These are phyloP conservation scores for Dermatophagoides farinae DNA, from an alignment of 1,140 invertebrate species.

Conservation along the genomic window DNA sequence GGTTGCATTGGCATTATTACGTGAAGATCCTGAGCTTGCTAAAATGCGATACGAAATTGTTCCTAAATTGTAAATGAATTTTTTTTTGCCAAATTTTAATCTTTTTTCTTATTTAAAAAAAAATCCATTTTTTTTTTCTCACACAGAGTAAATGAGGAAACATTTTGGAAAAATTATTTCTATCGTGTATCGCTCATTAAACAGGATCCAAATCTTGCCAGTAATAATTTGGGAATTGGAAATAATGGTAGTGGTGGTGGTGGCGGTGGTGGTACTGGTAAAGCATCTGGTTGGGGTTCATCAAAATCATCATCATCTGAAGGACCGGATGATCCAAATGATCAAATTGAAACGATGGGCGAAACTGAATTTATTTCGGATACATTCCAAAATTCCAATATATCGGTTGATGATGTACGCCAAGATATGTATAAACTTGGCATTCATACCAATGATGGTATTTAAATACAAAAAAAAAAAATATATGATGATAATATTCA, in stretches of 20 bases:
- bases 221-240: constrained; percentile 18
- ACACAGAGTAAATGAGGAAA: constrained; percentile 80
- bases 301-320: constrained; percentile 17
- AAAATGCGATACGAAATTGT: constrained; percentile 97
- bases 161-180: constrained; percentile 99
- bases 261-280: background rate
- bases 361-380: constrained; percentile 30
- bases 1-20: constrained; percentile 74
- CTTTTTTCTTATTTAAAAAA: background rate
- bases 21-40: constrained; percentile 80
- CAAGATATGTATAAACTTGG: constrained; percentile 30
- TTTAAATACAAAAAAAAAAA: no score
- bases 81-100: no score
- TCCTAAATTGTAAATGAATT: constrained; percentile 62
- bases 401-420: constrained; percentile 29
- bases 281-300: background rate
- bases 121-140: constrained; percentile 1
- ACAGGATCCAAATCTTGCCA: constrained; percentile 70
- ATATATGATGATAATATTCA: background rate
- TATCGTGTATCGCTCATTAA: constrained; percentile 93
- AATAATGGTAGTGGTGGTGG: background rate
- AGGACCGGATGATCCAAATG: constrained; percentile 18
- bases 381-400: constrained; percentile 23
- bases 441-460: constrained; percentile 13
- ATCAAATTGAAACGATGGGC: constrained; percentile 18